Evolutionary conservation across 2,113 vertebrate species (phyloP).

Genomic region (Bombycilla garrulus): DNA sequence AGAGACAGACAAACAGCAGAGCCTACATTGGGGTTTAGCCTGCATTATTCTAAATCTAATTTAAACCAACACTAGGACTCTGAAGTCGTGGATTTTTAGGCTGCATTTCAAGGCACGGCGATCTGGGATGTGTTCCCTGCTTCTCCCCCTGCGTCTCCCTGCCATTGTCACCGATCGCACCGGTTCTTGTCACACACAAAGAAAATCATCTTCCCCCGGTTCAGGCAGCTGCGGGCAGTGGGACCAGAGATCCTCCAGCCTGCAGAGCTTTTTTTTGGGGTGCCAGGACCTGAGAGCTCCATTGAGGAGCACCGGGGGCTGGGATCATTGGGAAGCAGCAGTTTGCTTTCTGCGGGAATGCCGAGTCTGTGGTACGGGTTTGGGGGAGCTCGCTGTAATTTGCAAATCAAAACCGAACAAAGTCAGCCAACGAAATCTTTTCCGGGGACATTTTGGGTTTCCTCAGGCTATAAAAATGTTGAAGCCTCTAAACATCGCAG

Average conservation of each 20-base stretch:
- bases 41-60: background rate
- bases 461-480: constrained; percentile 10
- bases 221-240: background rate
- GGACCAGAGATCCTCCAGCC: background rate
- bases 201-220: background rate
- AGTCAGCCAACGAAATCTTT: background rate
- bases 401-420: constrained; percentile 6
- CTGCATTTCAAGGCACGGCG: background rate
- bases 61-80: background rate
- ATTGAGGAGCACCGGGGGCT: background rate
- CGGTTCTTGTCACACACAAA: background rate
- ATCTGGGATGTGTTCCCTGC: background rate
- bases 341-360: background rate
- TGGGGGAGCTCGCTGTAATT: background rate
- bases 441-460: background rate
- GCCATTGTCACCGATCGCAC: background rate
- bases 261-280: background rate
- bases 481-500: background rate
- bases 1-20: background rate
- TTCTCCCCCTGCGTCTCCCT: background rate
- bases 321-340: background rate
- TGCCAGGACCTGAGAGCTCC: background rate
- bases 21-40: background rate
- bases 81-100: background rate
- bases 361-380: rapidly evolving